These are phyloP conservation scores for Trichonephila clavata DNA, from an alignment of 1,140 invertebrate genomes.

Conservation along the genomic window DNA sequence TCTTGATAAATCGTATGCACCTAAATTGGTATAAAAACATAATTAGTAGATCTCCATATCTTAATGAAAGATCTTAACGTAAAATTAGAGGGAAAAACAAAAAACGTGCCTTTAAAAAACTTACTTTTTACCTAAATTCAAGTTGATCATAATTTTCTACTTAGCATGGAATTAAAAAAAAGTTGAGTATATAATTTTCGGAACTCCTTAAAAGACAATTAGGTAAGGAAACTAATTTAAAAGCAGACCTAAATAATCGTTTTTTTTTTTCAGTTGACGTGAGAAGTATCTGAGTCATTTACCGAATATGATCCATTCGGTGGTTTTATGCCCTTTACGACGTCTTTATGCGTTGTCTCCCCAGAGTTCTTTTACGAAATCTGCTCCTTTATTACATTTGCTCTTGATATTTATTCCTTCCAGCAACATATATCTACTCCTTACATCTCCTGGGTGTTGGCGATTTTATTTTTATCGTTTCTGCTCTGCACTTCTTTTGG, in stretches of 20 bases:
- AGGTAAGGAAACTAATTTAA: constrained; percentile 19
- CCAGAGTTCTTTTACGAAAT: constrained; percentile 21
- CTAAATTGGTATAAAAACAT: too few relatives aligned
- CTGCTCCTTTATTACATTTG: constrained; percentile 42
- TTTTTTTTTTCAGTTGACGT: background rate
- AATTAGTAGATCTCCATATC: too few relatives aligned
- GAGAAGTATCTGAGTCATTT: constrained; percentile 15
- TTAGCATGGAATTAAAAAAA: background rate
- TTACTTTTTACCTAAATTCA: background rate
- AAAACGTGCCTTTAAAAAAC: background rate
- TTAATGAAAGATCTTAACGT: too few relatives aligned
- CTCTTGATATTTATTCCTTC: constrained; percentile 21
- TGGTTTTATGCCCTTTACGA: constrained; percentile 20
- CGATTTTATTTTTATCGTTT: background rate
- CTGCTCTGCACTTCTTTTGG: background rate
- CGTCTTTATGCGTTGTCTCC: constrained; percentile 43
- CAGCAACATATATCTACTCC: constrained; percentile 21
- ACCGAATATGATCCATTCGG: constrained; percentile 28
- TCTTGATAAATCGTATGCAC: too few relatives aligned
- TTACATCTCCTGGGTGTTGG: background rate
- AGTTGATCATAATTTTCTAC: background rate
- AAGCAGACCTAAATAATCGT: background rate
- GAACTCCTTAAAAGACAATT: constrained; percentile 23
- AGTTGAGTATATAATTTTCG: background rate
- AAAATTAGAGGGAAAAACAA: too few relatives aligned